Base-by-base conservation (phyloP, 2,888 invertebrate species). In the Xestia ashworthii region DNA sequence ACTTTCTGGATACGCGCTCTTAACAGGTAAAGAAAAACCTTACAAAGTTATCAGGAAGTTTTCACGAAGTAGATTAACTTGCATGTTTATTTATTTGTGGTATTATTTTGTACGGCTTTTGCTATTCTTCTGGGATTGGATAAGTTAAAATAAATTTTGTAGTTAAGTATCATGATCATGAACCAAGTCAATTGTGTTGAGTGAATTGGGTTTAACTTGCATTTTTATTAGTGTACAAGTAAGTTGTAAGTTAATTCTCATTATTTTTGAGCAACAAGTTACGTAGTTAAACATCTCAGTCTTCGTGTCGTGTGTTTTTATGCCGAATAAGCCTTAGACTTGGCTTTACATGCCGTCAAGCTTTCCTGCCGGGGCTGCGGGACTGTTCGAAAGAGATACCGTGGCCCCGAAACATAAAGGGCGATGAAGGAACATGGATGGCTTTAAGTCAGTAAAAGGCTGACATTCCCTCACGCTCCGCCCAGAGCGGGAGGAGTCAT, bases 11-110 rank as follows among this genome's bases (percentile, higher is more conserved):
- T 32, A 32, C 32, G 32, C 32, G 32, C 32, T 32, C 32, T 32
- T 32, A 83, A 83, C 76, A 75, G 72, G 79, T 48, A 68, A 69
- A 70, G 74, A 74, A 73, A 85, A 73, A 55, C 50, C 62, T 73
- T 44, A 32, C 11, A 46, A 71, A 50, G 32, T 74, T 67, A 53
- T 38, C 32, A 6, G 12, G 53, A 85, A 81, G 72, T 74, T 74
- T 67, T 67, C 41, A 14, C 38, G 41, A 46, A 48, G n/a, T 25
- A 84, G 50, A 48, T 75, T 46, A 44, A 70, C 60, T 65, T 72
- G 32, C 5, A 55, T 9, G 25, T 58, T 32, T 72, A 71, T 72
- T 58, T 74, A 58, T 64, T 46, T 70, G 12, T 19, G 44, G n/a
- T 46, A n/a, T 80, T 32, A 19, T 55, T 6, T 66, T 69, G n/a